These are phyloP conservation scores for Euclidia mi DNA, from an alignment of 2,888 invertebrate genomes.

Conservation along the genomic window DNA sequence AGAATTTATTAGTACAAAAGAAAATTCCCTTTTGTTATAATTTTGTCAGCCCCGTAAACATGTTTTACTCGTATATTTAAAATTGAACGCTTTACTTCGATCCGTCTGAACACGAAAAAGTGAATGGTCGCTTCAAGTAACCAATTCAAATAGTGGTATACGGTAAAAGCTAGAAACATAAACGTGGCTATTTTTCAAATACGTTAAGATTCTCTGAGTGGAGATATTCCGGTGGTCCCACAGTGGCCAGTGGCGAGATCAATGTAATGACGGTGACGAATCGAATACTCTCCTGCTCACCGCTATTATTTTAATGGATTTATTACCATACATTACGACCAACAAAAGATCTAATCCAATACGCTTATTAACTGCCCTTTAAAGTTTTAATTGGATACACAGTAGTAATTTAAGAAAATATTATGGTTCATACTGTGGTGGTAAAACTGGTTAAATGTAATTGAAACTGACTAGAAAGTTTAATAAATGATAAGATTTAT, in stretches of 20 bases:
- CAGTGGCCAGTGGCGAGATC: constrained; percentile 65
- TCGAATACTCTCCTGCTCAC: constrained; percentile 70
- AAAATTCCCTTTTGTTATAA: too few relatives aligned
- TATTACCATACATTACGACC: constrained; percentile 73
- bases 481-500: constrained; percentile 27
- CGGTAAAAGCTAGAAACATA: too few relatives aligned
- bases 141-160: too few relatives aligned
- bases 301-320: constrained; percentile 82
- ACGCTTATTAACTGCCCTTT: constrained; percentile 66
- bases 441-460: constrained; percentile 36
- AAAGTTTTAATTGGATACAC: constrained; percentile 50
- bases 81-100: too few relatives aligned
- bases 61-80: too few relatives aligned
- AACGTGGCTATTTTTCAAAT: too few relatives aligned
- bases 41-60: too few relatives aligned
- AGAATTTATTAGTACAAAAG: too few relatives aligned
- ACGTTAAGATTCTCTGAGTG: constrained; percentile 9
- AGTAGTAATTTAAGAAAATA: constrained; percentile 42
- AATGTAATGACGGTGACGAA: constrained; percentile 83
- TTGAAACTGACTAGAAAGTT: constrained; percentile 35
- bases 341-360: constrained; percentile 75
- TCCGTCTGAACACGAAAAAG: too few relatives aligned
- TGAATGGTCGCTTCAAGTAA: too few relatives aligned
- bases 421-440: constrained; percentile 32
- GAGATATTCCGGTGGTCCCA: constrained; percentile 71